Evolutionary conservation across 2,888 invertebrate species (phyloP).

Genomic region (Chloroclystis v-ata): DNA sequence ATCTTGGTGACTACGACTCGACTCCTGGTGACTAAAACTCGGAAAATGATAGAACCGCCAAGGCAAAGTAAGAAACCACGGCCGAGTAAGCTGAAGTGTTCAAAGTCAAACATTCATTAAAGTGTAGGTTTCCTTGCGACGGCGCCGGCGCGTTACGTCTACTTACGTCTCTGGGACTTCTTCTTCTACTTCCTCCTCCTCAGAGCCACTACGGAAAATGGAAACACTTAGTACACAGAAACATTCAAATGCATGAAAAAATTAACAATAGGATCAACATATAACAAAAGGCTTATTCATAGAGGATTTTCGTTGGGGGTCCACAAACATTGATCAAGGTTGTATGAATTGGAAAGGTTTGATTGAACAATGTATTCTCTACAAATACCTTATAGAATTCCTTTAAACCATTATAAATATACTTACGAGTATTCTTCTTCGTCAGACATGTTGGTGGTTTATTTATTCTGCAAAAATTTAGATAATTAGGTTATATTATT

Average conservation of each 20-base stretch:
- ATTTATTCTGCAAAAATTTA: conserved; percentile 59
- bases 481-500: too few species aligned
- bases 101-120: conserved; percentile 63
- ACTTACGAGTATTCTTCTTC: conserved; percentile 98
- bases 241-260: conserved; percentile 2
- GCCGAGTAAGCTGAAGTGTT: conserved; percentile 65
- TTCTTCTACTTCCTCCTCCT: conserved; percentile 88
- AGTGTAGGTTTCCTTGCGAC: conserved; percentile 39
- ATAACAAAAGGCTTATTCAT: not conserved
- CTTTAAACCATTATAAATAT: conserved; percentile 32
- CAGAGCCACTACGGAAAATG: conserved; percentile 74
- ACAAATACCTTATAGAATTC: conserved; percentile 12
- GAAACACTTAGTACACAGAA: conserved; percentile 15
- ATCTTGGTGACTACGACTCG: too few species aligned
- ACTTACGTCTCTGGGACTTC: conserved; percentile 88
- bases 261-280: conserved; percentile 6
- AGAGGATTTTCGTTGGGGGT: conserved; percentile 11
- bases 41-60: conserved; percentile 54
- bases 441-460: conserved; percentile 91
- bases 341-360: conserved; percentile 1
- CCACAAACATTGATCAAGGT: conserved; percentile 16
- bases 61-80: conserved; percentile 64
- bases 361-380: conserved; percentile 1
- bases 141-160: conserved; percentile 29
- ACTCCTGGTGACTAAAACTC: conserved; percentile 40